A percentile compares a stretch with the other conserved stretches of the same genome.
phyloP scores from a whole-genome alignment of 2,888 invertebrate genomes.

The Caradrina clavipalpis region DNA sequence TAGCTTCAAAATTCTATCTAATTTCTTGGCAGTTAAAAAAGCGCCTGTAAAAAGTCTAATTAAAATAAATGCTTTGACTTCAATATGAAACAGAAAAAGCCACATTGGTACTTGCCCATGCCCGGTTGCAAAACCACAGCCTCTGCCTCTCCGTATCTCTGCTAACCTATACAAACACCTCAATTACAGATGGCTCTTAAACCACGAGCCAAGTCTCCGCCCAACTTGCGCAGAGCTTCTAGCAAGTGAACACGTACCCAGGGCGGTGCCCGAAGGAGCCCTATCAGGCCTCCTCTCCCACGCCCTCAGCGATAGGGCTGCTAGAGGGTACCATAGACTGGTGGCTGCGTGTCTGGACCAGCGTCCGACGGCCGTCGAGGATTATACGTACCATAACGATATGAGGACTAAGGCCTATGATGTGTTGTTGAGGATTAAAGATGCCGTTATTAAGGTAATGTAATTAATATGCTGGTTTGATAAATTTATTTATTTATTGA shows the following conservation, averaged over 20 bases:
- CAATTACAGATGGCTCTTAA: conserved; percentile 92
- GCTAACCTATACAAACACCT: background rate
- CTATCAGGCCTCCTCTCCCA: conserved; percentile 95
- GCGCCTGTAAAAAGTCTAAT: too few species aligned
- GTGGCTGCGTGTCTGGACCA: conserved; percentile 85
- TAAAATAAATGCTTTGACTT: too few species aligned
- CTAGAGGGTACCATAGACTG: conserved; percentile 77
- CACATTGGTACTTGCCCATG: too few species aligned
- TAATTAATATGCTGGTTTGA: too few species aligned
- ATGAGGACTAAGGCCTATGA: conserved; percentile 72
- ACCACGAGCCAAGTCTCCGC: conserved; percentile 95
- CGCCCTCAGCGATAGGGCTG: conserved; percentile 94
- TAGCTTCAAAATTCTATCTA: too few species aligned
- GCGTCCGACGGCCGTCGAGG: conserved; percentile 92
- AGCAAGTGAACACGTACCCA: conserved; percentile 95
- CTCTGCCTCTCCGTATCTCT: too few species aligned
- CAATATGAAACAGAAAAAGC: too few species aligned
- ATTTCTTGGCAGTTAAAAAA: too few species aligned
- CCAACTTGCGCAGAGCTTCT: conserved; percentile 97
- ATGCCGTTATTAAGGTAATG: conserved; percentile 77
- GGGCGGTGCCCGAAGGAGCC: conserved; percentile 96
- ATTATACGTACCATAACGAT: conserved; percentile 94
- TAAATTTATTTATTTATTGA: too few species aligned
- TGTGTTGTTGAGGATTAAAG: conserved; percentile 71
- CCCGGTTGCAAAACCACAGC: too few species aligned